Evolutionary conservation across 2,113 vertebrate species (phyloP), one percentile per base, ranked within the genome.

Genomic region (Corythornis madagascariensis): DNA sequence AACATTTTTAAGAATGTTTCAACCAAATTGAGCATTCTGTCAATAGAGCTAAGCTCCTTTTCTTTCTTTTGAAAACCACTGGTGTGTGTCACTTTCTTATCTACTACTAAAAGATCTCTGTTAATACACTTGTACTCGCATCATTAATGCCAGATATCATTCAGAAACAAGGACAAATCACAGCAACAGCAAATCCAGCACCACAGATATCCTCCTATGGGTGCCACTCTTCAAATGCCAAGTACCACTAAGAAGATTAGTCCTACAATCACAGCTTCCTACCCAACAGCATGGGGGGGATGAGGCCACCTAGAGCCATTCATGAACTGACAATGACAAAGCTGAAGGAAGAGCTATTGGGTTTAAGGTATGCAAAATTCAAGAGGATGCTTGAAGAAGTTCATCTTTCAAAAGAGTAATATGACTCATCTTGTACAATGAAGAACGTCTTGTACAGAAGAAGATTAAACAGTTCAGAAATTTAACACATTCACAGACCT

Each of bases 41-140:
- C 96, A 78, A 79, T 74, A 89, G 45, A 72, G 82, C 88, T 90
- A 92, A 96, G 94, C 92, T 91, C 79, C 90, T 92, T 97, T 96
- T 94, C 78, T 89, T 95, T 93, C 97, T 72, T 97, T 94, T 96
- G 90, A 86, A 96, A 97, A 83, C 81, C 93, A 80, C 52, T 88
- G 82, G 92, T 28, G 94, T 94, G 81, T 95, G 80, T 55, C 95
- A 93, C 91, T 92, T 95, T 94, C 89, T 88, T 96, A 73, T 91
- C 82, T 53, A 25, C 81, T 64, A 78, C 64, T 67, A 84, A 87
- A 87, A 95, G 85, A 83, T 47, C 79, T 79, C 72, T 85, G 96
- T 94, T 89, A 95, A 96, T 89, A 95, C 67, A 83, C 86, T 97
- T 88, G 78, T 81, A 95, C 67, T 94, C 66, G 31, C 77, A 78